These are phyloP conservation scores for Drosophila multiciliata DNA, from an alignment of 2,888 invertebrate species.

Conservation along the genomic window DNA sequence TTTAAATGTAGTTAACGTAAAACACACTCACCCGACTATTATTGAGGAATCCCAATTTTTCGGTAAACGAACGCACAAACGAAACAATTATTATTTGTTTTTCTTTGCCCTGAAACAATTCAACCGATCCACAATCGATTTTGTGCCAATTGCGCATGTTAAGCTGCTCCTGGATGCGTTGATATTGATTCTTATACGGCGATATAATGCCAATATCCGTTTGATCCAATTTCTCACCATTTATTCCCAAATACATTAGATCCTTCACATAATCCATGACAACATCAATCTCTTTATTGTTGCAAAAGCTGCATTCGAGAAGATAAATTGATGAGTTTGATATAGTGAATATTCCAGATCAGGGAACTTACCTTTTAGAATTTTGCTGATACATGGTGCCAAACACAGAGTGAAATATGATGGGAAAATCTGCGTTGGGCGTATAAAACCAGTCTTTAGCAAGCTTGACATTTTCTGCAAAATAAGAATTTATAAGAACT, in stretches of 20 bases:
- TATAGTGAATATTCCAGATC: background rate
- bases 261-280: conserved; percentile 87
- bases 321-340: background rate
- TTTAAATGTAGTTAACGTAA: background rate
- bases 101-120: conserved; percentile 95
- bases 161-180: conserved; percentile 83
- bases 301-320: conserved; percentile 86
- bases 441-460: conserved; percentile 83
- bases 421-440: conserved; percentile 85
- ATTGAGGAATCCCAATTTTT: conserved; percentile 79
- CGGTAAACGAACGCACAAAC: conserved; percentile 88
- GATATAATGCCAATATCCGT: conserved; percentile 87
- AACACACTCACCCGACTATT: conserved; percentile 75
- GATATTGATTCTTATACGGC: conserved; percentile 86
- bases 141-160: conserved; percentile 78
- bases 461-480: conserved; percentile 60
- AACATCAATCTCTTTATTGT: conserved; percentile 87
- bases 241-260: conserved; percentile 85
- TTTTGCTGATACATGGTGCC: conserved; percentile 83
- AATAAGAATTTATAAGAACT: background rate
- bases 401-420: conserved; percentile 87
- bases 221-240: conserved; percentile 85
- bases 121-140: conserved; percentile 92
- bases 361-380: conserved; percentile 63
- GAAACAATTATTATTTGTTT: conserved; percentile 92